Evolutionary conservation across 2,113 vertebrate species (phyloP).

Genomic region (Nipponia nippon): DNA sequence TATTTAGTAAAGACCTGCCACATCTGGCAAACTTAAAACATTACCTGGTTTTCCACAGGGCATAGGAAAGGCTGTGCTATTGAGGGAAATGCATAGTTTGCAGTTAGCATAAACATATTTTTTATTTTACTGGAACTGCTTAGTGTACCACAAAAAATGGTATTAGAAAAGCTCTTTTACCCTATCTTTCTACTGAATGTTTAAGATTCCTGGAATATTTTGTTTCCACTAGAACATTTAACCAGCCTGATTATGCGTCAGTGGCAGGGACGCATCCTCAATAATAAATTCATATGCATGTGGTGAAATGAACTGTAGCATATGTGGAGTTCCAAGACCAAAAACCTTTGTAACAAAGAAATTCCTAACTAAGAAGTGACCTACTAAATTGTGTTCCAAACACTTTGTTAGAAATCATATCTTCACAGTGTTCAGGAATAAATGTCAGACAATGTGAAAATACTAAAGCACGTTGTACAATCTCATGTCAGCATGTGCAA

Average conservation of each 20-base stretch:
- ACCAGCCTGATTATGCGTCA: neutral
- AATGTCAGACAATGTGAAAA: neutral
- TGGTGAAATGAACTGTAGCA: neutral
- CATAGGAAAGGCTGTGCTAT: neutral
- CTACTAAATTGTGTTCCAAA: neutral
- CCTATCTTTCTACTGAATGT: constrained; percentile 1
- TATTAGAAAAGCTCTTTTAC: neutral
- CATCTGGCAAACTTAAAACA: constrained; percentile 20
- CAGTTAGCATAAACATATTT: neutral
- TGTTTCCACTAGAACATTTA: constrained; percentile 28
- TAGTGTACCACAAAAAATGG: neutral
- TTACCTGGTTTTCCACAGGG: constrained; percentile 1
- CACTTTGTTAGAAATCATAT: neutral
- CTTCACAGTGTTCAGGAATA: neutral
- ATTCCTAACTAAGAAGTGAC: neutral
- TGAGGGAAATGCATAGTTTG: neutral
- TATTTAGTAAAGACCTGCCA: neutral
- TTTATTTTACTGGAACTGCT: neutral
- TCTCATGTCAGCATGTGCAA: neutral
- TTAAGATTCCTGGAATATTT: constrained; percentile 67
- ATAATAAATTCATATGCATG: constrained; percentile 3
- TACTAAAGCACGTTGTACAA: neutral
- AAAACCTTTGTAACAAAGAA: constrained; percentile 6
- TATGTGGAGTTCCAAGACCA: neutral
- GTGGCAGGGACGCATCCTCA: neutral